Evolutionary conservation across 2,888 invertebrate genomes (phyloP).

Genomic region (Tiliacea citrago): DNA sequence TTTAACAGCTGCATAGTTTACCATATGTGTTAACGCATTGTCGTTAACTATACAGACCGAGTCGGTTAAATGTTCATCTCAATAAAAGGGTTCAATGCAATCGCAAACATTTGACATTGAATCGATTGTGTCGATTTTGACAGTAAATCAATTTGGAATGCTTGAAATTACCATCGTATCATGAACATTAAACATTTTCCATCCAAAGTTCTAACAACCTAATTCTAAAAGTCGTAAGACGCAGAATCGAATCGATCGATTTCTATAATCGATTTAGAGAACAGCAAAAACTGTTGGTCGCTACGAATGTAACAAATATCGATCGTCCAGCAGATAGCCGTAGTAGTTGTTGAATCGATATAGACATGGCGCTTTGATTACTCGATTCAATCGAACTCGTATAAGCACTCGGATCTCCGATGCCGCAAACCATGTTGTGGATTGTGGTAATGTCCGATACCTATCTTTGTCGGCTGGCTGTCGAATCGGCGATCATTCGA

Average conservation of each 20-base stretch:
- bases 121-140: slow-evolving; percentile 86
- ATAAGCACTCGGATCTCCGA: slow-evolving; percentile 77
- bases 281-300: slow-evolving; percentile 76
- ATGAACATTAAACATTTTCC: background rate
- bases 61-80: slow-evolving; percentile 79
- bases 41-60: slow-evolving; percentile 71
- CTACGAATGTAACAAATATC: slow-evolving; percentile 87
- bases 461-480: slow-evolving; percentile 85
- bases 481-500: slow-evolving; percentile 82
- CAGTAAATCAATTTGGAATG: slow-evolving; percentile 87
- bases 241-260: slow-evolving; percentile 61
- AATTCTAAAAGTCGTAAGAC: slow-evolving; percentile 59
- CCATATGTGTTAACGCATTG: slow-evolving; percentile 76
- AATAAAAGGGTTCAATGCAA: slow-evolving; percentile 81
- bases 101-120: slow-evolving; percentile 85
- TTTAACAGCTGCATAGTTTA: slow-evolving; percentile 71
- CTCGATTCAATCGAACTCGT: slow-evolving; percentile 87
- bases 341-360: slow-evolving; percentile 87
- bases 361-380: slow-evolving; percentile 89
- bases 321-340: slow-evolving; percentile 86
- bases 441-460: slow-evolving; percentile 86
- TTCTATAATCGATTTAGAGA: slow-evolving; percentile 66
- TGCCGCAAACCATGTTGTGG: slow-evolving; percentile 79
- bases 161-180: slow-evolving; percentile 63
- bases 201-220: slow-evolving; percentile 37